Conservation (phyloP, 2,888 invertebrate species). For the Melipona bicolor region DNA sequence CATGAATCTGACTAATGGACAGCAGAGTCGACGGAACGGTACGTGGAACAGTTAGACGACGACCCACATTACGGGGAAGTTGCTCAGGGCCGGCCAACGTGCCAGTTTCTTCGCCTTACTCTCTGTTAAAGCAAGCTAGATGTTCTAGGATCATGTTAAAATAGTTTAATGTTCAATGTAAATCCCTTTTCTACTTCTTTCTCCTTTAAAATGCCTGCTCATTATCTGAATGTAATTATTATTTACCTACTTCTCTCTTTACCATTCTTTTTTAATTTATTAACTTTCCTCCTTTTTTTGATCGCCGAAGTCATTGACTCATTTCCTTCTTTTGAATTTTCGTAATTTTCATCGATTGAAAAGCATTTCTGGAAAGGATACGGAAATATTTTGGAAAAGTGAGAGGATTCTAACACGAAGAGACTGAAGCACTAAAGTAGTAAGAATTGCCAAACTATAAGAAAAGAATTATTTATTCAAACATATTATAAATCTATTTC, state of each 20-base stretch:
- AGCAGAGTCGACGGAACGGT: conserved; percentile 80
- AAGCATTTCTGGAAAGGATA: neutral
- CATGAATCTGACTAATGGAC: conserved; percentile 63
- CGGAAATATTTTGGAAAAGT: neutral
- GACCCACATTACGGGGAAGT: conserved; percentile 82
- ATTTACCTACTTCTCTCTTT: conserved; percentile 8
- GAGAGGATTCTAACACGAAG: neutral
- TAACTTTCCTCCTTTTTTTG: neutral
- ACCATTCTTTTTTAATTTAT: too few relatives aligned
- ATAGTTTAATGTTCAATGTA: conserved; percentile 23
- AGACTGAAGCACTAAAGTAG: neutral
- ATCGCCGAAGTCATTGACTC: neutral
- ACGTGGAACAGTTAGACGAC: conserved; percentile 84
- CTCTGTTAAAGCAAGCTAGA: conserved; percentile 50
- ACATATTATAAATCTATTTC: conserved; percentile 1
- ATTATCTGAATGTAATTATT: conserved; percentile 20
- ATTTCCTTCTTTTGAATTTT: neutral
- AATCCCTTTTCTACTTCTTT: neutral
- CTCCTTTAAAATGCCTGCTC: neutral
- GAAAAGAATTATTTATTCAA: conserved; percentile 10
- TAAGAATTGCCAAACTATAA: neutral
- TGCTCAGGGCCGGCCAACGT: conserved; percentile 80
- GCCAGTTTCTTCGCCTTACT: conserved; percentile 80
- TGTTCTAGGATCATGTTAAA: conserved; percentile 32
- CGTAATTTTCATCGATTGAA: neutral